Base-by-base conservation (phyloP, 2,888 invertebrate genomes). In the Taenaris catops region DNA sequence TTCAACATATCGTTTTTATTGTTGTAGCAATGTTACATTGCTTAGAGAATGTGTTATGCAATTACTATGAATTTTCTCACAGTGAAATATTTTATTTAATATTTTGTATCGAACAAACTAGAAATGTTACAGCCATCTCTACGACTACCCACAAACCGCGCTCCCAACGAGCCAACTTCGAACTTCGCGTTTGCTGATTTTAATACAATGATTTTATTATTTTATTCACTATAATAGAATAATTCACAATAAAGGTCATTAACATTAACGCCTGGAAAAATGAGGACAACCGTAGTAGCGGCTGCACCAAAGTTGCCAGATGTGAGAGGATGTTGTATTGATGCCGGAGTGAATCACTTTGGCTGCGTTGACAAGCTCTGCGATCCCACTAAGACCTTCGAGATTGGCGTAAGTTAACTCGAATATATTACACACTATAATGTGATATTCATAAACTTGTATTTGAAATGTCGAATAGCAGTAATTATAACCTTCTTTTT, bases 281-380 rank as follows among this genome's bases (percentile, higher is more conserved):
- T 88, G 74, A 90, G 89, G 69, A 83, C 83, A 4, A 88, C 84
- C 32, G 76, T 83, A 45, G 81, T 88, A 1, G 89, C 88, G 1
- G 86, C 89, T 7, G 88, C 92, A 1, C 95, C 94, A 0, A 83
- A 89, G 31, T 69, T 95, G 8, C 95, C 95, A 0, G 93, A 95
- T 58, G 91, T 95, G 0, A 81, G 88, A n/a, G 78, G 87, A 0
- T 95, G 95, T 63, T 95, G 95, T 57, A 83, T 89, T 6, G 72
- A 89, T 1, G 91, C 91, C 23, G 94, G 94, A 0, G 91, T 95
- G 60, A 90, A 89, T 23, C 93, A 94, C 64, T 89, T 89, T 46
- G 90, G 91, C 28, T 95, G 95, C 59, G 75, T 95, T 9, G 91
- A 92, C 55, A 94, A 93, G 58, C 88, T 96, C 49, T 96, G 95